These are phyloP conservation scores for Dendrolimus kikuchii DNA, from an alignment of 1,140 invertebrate species.

Conservation along the genomic window DNA sequence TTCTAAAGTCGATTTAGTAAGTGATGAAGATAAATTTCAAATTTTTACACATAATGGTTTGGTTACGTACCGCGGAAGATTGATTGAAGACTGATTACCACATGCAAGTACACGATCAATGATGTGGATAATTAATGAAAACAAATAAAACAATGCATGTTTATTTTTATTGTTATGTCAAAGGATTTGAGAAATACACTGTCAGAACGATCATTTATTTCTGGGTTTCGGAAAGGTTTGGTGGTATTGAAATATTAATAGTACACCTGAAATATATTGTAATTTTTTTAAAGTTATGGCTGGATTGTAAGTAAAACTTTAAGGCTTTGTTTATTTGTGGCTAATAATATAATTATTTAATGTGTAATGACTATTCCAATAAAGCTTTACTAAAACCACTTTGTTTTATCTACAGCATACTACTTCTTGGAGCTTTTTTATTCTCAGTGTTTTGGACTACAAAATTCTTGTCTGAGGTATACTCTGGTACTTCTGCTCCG, in stretches of 20 bases:
- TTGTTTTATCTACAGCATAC: constrained; percentile 6
- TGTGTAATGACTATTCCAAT: neutral
- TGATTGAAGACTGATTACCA: no score
- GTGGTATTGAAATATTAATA: no score
- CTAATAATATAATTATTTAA: no score
- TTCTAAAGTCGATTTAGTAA: no score
- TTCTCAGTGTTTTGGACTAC: constrained; percentile 43
- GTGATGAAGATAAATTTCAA: no score
- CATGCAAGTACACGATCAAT: no score
- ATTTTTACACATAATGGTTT: no score
- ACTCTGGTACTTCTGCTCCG: constrained; percentile 4
- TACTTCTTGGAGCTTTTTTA: constrained; percentile 28
- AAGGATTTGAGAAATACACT: neutral
- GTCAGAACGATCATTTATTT: no score
- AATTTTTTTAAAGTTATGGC: neutral
- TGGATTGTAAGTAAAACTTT: constrained; percentile 1
- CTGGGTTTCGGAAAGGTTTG: no score
- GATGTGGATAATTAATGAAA: neutral
- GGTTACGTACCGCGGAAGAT: no score
- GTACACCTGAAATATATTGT: no score
- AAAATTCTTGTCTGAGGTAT: constrained; percentile 33
- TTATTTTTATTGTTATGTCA: constrained; percentile 1
- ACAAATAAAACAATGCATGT: constrained; percentile 6
- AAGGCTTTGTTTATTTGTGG: neutral
- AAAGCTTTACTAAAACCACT: neutral